Conservation (phyloP, 1,140 invertebrate genomes). For the Zaprionus vittiger region DNA sequence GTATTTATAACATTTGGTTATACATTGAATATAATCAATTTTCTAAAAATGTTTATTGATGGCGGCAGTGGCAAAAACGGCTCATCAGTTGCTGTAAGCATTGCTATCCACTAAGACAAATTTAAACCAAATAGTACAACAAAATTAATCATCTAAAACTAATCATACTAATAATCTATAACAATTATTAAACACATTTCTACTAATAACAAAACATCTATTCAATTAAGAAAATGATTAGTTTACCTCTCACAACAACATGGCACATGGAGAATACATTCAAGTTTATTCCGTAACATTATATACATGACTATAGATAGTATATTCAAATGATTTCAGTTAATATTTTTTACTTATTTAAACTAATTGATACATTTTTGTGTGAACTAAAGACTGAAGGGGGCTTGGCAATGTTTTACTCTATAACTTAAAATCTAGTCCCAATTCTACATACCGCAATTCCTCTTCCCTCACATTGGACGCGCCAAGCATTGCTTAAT, state of each 20-base stretch:
- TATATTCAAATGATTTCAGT: not conserved
- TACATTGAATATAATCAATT: constrained; percentile 87
- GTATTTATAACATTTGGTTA: constrained; percentile 88
- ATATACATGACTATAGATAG: not conserved
- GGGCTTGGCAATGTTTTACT: not conserved
- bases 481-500: too few relatives aligned
- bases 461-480: too few relatives aligned
- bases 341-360: not conserved
- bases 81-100: constrained; percentile 93
- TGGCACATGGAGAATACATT: constrained; percentile 13
- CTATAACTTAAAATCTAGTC: too few relatives aligned
- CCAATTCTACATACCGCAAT: too few relatives aligned
- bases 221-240: constrained; percentile 10
- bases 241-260: not conserved
- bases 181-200: not conserved
- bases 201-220: constrained; percentile 8
- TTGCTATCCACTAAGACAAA: constrained; percentile 40
- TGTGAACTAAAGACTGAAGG: not conserved
- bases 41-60: constrained; percentile 88
- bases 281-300: not conserved
- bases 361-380: not conserved
- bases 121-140: constrained; percentile 3
- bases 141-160: constrained; percentile 3
- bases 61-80: constrained; percentile 99
- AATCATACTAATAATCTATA: constrained; percentile 27